Evolutionary conservation across 2,113 vertebrate genomes (phyloP).

Genomic region (Gasterosteus nipponicus): DNA sequence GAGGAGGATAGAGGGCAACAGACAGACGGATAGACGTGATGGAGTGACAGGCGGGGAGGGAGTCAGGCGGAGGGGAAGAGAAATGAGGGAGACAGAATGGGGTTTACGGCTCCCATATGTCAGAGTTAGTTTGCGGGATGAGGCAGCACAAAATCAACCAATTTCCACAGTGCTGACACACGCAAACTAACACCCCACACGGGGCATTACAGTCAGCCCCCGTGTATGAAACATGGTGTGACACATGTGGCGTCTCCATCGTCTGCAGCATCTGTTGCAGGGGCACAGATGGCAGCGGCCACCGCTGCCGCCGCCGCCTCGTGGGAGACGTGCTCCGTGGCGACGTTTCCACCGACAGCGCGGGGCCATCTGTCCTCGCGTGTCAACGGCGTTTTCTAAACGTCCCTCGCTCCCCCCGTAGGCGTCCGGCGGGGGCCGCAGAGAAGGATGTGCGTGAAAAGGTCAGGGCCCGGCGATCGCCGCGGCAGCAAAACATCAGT

Average conservation of each 20-base stretch:
- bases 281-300: slow-evolving; percentile 55
- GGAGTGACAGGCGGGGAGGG: slow-evolving; percentile 56
- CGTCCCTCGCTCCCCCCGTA: slow-evolving; percentile 7
- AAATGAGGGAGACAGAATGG: slow-evolving; percentile 65
- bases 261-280: slow-evolving; percentile 62
- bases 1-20: slow-evolving; percentile 28
- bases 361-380: slow-evolving; percentile 61
- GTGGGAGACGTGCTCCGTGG: slow-evolving; percentile 51
- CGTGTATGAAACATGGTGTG: slow-evolving; percentile 56
- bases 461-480: slow-evolving; percentile 57
- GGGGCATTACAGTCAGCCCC: slow-evolving; percentile 58
- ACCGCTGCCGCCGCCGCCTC: slow-evolving; percentile 34
- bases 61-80: slow-evolving; percentile 31
- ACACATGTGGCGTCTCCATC: slow-evolving; percentile 54
- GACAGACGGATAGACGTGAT: slow-evolving; percentile 51
- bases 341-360: slow-evolving; percentile 57
- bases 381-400: slow-evolving; percentile 34
- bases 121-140: slow-evolving; percentile 56
- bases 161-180: slow-evolving; percentile 55
- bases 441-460: slow-evolving; percentile 44
- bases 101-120: slow-evolving; percentile 61
- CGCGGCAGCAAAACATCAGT: slow-evolving; percentile 34
- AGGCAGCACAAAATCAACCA: slow-evolving; percentile 45
- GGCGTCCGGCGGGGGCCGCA: neutral
- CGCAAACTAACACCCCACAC: slow-evolving; percentile 49